Conservation (phyloP, 2,888 invertebrate genomes). For the Spilosoma lubricipeda region DNA sequence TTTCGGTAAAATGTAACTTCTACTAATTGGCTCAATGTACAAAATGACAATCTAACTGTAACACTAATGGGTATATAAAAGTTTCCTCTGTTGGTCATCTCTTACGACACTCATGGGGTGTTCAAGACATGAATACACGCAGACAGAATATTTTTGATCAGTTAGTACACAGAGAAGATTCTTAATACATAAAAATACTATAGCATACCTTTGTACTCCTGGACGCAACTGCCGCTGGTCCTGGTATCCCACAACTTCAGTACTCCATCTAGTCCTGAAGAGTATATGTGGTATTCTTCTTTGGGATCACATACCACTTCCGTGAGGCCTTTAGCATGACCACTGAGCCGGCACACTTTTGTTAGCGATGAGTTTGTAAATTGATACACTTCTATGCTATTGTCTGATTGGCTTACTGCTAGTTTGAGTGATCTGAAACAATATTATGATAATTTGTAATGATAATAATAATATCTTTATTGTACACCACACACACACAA, state of each 20-base stretch:
- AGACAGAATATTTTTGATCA: too few relatives aligned
- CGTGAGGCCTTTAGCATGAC: slow-evolving; percentile 79
- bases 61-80: too few relatives aligned
- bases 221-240: slow-evolving; percentile 73
- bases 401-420: slow-evolving; percentile 70
- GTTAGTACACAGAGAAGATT: too few relatives aligned
- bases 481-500: too few relatives aligned
- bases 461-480: too few relatives aligned
- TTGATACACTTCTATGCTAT: slow-evolving; percentile 76
- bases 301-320: slow-evolving; percentile 87
- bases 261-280: slow-evolving; percentile 84
- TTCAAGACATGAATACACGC: too few relatives aligned
- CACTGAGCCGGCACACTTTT: slow-evolving; percentile 74
- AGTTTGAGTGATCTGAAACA: slow-evolving; percentile 68
- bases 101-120: too few relatives aligned
- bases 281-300: slow-evolving; percentile 87
- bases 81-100: too few relatives aligned
- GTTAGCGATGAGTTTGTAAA: slow-evolving; percentile 65
- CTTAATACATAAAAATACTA: not conserved
- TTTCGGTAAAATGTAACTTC: too few relatives aligned
- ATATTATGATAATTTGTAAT: too few relatives aligned
- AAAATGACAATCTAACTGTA: too few relatives aligned
- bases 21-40: too few relatives aligned
- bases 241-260: slow-evolving; percentile 89
- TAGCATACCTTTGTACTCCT: slow-evolving; percentile 70